Percentiles rank a stretch among this genome's conserved stretches.
These are phyloP conservation scores for Tineola bisselliella DNA, from an alignment of 2,888 invertebrate genomes.

Conservation along the genomic window DNA sequence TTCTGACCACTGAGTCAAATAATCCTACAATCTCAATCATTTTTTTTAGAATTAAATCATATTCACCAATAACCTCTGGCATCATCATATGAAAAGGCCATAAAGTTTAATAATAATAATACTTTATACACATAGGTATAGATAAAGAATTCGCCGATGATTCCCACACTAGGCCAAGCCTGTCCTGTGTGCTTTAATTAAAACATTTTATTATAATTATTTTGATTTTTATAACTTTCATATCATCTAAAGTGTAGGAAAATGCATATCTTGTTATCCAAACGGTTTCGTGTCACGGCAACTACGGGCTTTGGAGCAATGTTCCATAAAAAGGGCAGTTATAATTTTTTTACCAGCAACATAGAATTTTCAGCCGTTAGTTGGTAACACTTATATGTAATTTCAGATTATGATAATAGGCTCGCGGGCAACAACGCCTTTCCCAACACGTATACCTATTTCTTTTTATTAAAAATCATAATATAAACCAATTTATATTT, in stretches of 20 bases:
- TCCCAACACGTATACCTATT: background rate
- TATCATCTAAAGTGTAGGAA: background rate
- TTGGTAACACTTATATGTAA: slow-evolving; percentile 15
- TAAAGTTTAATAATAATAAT: too few relatives aligned
- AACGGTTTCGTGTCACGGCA: slow-evolving; percentile 6
- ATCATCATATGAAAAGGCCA: too few relatives aligned
- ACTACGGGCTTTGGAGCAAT: background rate
- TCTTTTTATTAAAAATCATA: too few relatives aligned
- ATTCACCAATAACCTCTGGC: too few relatives aligned
- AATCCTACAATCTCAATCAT: too few relatives aligned
- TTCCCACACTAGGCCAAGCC: too few relatives aligned
- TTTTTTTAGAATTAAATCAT: too few relatives aligned
- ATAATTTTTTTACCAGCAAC: slow-evolving; percentile 3
- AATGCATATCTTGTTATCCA: background rate
- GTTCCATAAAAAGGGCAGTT: slow-evolving; percentile 6
- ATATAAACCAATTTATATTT: too few relatives aligned
- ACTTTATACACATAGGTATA: too few relatives aligned
- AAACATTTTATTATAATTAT: background rate
- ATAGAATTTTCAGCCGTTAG: slow-evolving; percentile 16
- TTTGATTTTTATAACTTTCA: background rate
- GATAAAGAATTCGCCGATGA: too few relatives aligned
- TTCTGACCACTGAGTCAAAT: too few relatives aligned
- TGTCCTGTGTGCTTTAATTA: too few relatives aligned
- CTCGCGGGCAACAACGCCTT: slow-evolving; percentile 5
- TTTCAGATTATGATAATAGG: slow-evolving; percentile 15